phyloP scores from a whole-genome alignment of 2,797 vertebrate genomes.

The Cottoperca gobio region DNA sequence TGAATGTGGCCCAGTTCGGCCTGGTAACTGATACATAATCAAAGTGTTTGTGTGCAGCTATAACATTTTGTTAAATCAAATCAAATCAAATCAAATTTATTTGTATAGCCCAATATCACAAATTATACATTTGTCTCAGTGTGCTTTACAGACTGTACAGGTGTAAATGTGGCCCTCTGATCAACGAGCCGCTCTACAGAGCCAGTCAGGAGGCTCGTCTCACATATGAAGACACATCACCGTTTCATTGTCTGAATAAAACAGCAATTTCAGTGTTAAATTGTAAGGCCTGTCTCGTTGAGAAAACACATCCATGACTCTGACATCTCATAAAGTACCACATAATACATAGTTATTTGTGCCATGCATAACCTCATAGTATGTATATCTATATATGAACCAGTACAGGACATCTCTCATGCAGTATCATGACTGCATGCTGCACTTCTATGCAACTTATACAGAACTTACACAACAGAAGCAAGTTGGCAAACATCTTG shows the following conservation, averaged over 20 bases:
- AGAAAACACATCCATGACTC: not conserved
- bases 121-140: too few relatives aligned
- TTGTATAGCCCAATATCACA: too few relatives aligned
- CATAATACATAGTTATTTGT: not conserved
- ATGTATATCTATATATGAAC: not conserved
- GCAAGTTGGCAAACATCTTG: not conserved
- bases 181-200: constrained; percentile 13
- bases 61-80: not conserved
- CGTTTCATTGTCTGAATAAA: not conserved
- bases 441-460: not conserved
- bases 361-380: not conserved
- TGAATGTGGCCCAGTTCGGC: too few relatives aligned
- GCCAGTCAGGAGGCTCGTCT: not conserved
- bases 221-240: not conserved
- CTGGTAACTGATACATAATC: not conserved
- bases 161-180: not conserved
- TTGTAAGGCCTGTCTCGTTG: not conserved
- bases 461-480: not conserved
- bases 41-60: not conserved
- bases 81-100: too few relatives aligned
- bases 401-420: not conserved
- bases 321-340: not conserved
- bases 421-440: not conserved
- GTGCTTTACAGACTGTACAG: too few relatives aligned
- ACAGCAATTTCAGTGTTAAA: not conserved